phyloP scores from a whole-genome alignment of 2,888 invertebrate genomes.

The Chloromyia formosa region DNA sequence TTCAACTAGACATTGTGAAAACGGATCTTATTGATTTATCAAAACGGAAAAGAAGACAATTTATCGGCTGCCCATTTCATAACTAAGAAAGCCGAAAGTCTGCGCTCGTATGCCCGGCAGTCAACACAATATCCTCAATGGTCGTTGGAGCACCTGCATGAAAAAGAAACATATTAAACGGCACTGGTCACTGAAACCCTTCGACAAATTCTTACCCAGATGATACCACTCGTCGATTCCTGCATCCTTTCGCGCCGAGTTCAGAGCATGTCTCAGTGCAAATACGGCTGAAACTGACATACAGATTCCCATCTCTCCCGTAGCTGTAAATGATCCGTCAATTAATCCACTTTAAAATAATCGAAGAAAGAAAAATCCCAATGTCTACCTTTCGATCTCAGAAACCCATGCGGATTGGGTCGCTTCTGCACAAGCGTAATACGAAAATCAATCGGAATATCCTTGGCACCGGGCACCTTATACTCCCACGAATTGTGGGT shows the following conservation, averaged over 20 bases:
- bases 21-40: too few species aligned
- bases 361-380: neutral
- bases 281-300: conserved; percentile 66
- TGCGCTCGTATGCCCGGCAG: conserved; percentile 27
- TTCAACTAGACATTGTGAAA: too few species aligned
- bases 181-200: neutral
- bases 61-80: too few species aligned
- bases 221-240: conserved; percentile 68
- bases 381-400: conserved; percentile 73
- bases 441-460: conserved; percentile 75
- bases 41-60: too few species aligned
- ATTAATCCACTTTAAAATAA: neutral
- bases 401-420: conserved; percentile 70
- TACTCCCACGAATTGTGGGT: conserved; percentile 80
- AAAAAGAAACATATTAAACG: conserved; percentile 5
- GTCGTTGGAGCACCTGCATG: conserved; percentile 50
- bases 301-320: conserved; percentile 64
- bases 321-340: conserved; percentile 53
- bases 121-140: conserved; percentile 47
- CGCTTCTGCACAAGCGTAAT: conserved; percentile 71
- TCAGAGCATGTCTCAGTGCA: conserved; percentile 72
- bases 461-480: conserved; percentile 74
- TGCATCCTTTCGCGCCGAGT: conserved; percentile 71
- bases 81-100: conserved; percentile 14
- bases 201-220: conserved; percentile 65